Evolutionary conservation across 2,888 invertebrate species (phyloP), one percentile per base, ranked within the genome.

Genomic region (Thereva unica): DNA sequence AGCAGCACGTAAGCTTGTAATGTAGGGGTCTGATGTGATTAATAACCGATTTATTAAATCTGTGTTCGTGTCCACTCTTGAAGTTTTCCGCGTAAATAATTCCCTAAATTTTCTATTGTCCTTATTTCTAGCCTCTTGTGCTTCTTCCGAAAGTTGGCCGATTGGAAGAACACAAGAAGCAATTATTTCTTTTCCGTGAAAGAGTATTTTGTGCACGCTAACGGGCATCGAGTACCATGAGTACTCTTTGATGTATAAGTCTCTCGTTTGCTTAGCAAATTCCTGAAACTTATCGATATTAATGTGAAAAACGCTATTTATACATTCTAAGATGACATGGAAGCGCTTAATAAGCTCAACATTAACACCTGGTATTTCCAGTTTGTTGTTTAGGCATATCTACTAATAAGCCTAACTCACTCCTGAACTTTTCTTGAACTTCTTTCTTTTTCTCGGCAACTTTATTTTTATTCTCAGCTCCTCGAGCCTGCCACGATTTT

Each of bases 341-440:
- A n/a, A n/a, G n/a, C n/a, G n/a, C n/a, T n/a, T n/a, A n/a, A n/a
- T n/a, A n/a, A n/a, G n/a, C n/a, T n/a, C n/a, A n/a, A n/a, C n/a
- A n/a, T n/a, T n/a, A n/a, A n/a, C n/a, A n/a, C n/a, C n/a, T n/a
- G n/a, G n/a, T n/a, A n/a, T n/a, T n/a, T n/a, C n/a, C n/a, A 8
- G 42, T 42, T 42, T 42, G 42, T 8, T 42, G 42, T 42, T 42
- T 42, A 42, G 42, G 42, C 42, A 42, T 42, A 8, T 42, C 42
- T 7, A 42, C 42, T 42, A 42, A 8, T 7, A 42, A 8, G 42
- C 42, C 42, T 42, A 42, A 42, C 8, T 42, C 42, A 42, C 42
- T 6, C 8, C 8, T 42, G 8, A 42, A 42, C 8, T 8, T 42
- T 42, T 42, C 42, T 8, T 42, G 42, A 8, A 42, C 42, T 42